phyloP scores from a whole-genome alignment of 2,797 vertebrate genomes.

The Eurystomus glaucurus region DNA sequence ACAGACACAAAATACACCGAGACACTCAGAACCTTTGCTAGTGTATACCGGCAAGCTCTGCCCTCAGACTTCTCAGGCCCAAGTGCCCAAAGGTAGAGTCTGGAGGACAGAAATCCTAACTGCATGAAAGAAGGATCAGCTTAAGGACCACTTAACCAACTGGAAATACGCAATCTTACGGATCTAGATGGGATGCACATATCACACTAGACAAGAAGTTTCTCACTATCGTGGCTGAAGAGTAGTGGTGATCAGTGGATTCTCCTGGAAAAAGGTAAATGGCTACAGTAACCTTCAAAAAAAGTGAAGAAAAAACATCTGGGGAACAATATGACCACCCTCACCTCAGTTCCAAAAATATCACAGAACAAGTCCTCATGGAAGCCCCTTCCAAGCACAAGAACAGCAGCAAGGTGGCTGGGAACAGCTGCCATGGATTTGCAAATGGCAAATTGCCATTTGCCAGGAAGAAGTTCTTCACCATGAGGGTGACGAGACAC shows the following conservation, averaged over 20 bases:
- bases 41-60: background rate
- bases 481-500: no score
- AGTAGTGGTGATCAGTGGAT: background rate
- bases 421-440: background rate
- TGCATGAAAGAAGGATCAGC: background rate
- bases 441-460: no score
- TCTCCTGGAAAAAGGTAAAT: background rate
- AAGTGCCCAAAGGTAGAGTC: background rate
- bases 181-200: background rate
- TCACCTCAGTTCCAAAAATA: background rate
- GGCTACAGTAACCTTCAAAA: background rate
- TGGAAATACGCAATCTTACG: background rate
- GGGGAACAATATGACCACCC: background rate
- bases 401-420: background rate
- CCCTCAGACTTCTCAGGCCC: background rate
- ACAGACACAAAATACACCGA: background rate
- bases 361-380: background rate
- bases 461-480: no score
- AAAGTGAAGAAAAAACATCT: background rate
- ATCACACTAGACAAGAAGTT: background rate
- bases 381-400: background rate
- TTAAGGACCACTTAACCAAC: background rate
- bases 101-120: background rate
- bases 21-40: background rate
- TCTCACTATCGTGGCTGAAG: background rate